These are phyloP conservation scores for Tetramorium parvispinum DNA, from an alignment of 1,140 invertebrate species.

Conservation along the genomic window DNA sequence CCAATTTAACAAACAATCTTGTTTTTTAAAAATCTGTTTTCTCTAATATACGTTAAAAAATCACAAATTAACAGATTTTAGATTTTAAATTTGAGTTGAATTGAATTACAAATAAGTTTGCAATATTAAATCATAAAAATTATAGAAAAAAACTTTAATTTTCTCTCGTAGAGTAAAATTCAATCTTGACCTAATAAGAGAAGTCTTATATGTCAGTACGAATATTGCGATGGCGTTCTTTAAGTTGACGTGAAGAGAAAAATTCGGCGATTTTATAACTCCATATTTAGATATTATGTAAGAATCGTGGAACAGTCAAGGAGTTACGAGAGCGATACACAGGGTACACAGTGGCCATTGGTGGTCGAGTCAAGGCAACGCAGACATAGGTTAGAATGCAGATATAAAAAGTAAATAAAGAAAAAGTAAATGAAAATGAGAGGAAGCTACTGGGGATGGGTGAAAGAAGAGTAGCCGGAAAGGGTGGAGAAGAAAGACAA, in stretches of 20 bases:
- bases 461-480: conserved; percentile 33
- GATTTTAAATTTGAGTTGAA: neutral
- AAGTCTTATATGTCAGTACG: neutral
- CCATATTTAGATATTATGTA: conserved; percentile 7
- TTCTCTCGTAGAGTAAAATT: neutral
- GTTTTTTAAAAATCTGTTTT: neutral
- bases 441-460: conserved; percentile 34
- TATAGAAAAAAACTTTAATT: neutral
- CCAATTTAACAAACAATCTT: neutral
- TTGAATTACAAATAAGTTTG: neutral
- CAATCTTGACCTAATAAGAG: neutral
- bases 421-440: conserved; percentile 60
- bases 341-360: neutral
- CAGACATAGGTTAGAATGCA: conserved; percentile 44
- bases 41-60: neutral
- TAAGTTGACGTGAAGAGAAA: neutral
- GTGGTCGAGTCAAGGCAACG: neutral
- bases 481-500: conserved; percentile 55
- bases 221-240: neutral
- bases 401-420: conserved; percentile 59
- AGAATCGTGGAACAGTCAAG: neutral
- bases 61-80: neutral
- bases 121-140: neutral
- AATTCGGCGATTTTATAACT: conserved; percentile 13
- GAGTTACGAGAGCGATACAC: conserved; percentile 9